Evolutionary conservation across 2,113 vertebrate genomes (phyloP), one percentile per base, ranked within the genome.

Genomic region (Chlorodrepanis virens): DNA sequence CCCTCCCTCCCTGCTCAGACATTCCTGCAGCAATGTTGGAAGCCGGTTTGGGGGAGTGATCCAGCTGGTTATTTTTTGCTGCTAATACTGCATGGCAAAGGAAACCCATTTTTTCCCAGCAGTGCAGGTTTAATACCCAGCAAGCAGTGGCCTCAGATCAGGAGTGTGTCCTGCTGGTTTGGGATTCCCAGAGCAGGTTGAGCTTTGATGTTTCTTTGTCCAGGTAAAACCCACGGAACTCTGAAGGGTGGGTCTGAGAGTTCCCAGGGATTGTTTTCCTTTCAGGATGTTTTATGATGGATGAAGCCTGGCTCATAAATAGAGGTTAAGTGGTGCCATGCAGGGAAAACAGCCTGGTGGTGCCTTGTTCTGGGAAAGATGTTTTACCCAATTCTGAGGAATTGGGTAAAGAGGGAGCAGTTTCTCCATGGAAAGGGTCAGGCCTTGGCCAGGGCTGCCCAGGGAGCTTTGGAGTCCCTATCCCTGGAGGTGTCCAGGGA

Each of bases 361-460:
- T 33, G 50, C 68, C 37, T 35, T 22, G 29, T 20, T 33, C 28
- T 74, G 28, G 69, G 20, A 37, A 59, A 39, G 60, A 1, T 24
- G 33, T 40, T 82, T 29, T 7, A 39, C 24, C 14, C 39, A 53
- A 0, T 59, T 45, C 23, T 0, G 0, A 37, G 68, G 27, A 74
- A 37, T 4, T 49, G 86, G 68, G 4, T 20, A 6, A 50, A 59
- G 44, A 31, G 40, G 52, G 33, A 67, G 44, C 23, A 60, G n/a
- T 53, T 45, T 39, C 44, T 1, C 0, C 33, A 0, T n/a, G 60
- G 68, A 12, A 52, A 6, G 14, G 19, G 0, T 28, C 44, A 44
- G 68, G 33, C 22, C 22, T 12, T 65, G 50, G 49, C 3, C 13
- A 65, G 23, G 45, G 45, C 35, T 75, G 67, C 35, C 29, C 79